Percentiles rank a stretch among this genome's conserved stretches.
Evolutionary conservation across 2,113 vertebrate genomes (phyloP).

Genomic region (Geothlypis trichas): DNA sequence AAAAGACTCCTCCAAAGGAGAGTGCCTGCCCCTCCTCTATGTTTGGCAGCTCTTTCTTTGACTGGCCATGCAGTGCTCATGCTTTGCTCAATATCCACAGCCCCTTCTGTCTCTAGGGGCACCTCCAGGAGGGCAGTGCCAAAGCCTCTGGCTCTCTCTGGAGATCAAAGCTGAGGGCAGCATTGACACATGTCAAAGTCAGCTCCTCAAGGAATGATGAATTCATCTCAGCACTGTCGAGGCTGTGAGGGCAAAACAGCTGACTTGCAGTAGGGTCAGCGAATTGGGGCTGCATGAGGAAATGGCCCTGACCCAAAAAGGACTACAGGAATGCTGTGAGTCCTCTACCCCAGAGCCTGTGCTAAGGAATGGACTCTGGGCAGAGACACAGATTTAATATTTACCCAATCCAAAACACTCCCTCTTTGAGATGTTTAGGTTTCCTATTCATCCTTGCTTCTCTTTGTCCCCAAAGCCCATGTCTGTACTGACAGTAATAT

Average conservation of each 20-base stretch:
- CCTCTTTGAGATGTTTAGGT: background rate
- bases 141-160: background rate
- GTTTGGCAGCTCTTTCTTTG: background rate
- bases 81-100: background rate
- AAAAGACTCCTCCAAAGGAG: background rate
- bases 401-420: background rate
- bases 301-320: background rate
- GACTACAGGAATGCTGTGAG: background rate
- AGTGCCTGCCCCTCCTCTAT: background rate
- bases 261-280: background rate
- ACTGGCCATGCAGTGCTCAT: background rate
- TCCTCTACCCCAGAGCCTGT: background rate
- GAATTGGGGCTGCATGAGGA: accelerated
- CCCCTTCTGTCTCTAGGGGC: background rate
- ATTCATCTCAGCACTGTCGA: accelerated
- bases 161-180: background rate
- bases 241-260: accelerated
- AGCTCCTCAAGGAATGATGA: background rate
- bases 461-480: background rate
- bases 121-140: background rate
- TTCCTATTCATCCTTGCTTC: background rate
- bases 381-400: background rate
- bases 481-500: background rate
- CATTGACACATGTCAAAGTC: background rate
- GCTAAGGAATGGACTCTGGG: background rate